Conservation (phyloP, 2,797 vertebrate genomes). For the Iguana delicatissima region DNA sequence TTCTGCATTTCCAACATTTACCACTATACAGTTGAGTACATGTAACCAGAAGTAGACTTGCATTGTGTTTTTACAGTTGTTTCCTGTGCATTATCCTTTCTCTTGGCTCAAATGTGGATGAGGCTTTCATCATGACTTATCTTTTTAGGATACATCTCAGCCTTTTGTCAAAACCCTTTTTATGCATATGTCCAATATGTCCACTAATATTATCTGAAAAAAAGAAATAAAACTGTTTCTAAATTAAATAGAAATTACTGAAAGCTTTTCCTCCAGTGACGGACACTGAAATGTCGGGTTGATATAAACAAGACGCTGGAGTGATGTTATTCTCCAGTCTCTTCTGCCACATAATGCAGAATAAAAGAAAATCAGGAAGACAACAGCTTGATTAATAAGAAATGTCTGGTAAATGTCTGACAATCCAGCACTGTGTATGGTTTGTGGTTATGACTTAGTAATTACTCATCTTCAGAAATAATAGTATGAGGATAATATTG, state of each 20-base stretch:
- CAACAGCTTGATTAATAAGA: constrained; percentile 31
- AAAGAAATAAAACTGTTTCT: constrained; percentile 40
- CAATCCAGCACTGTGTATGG: neutral
- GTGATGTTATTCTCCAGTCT: neutral
- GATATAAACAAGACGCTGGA: neutral
- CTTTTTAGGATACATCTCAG: neutral
- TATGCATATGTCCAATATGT: neutral
- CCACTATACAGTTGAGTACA: neutral
- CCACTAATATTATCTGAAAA: constrained; percentile 13
- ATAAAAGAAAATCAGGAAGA: constrained; percentile 21
- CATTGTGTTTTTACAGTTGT: neutral
- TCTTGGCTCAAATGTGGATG: neutral
- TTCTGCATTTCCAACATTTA: neutral
- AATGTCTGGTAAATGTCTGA: neutral
- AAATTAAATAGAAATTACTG: neutral
- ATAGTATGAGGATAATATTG: neutral
- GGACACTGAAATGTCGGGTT: neutral
- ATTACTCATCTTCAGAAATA: constrained; percentile 13
- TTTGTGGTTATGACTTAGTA: constrained; percentile 2
- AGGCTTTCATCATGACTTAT: neutral
- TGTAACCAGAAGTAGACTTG: neutral
- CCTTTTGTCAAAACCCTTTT: neutral
- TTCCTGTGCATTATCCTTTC: neutral
- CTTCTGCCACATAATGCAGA: neutral
- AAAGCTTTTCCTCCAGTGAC: constrained; percentile 1